Evolutionary conservation across 1,140 invertebrate genomes (phyloP).

Genomic region (Ridgeia piscesae): DNA sequence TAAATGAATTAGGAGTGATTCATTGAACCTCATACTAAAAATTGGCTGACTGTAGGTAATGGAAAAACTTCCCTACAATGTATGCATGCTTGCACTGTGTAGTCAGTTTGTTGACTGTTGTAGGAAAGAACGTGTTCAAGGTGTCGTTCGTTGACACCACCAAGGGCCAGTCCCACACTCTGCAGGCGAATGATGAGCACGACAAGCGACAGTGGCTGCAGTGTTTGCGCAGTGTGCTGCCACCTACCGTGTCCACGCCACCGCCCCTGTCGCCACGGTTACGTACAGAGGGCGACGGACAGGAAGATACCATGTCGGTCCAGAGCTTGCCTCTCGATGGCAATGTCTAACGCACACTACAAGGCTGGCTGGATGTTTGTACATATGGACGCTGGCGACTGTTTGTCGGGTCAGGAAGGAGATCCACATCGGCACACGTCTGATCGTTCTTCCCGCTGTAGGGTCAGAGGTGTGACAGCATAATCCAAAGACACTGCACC

Average conservation of each 20-base stretch:
- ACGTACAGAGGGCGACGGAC: background rate
- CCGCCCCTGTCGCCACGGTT: background rate
- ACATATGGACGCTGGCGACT: background rate
- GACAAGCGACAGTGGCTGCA: slow-evolving; percentile 63
- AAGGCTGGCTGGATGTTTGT: background rate
- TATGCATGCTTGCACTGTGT: background rate
- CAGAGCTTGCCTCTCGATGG: background rate
- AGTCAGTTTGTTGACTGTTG: slow-evolving; percentile 20
- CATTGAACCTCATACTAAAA: no score
- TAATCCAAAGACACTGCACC: background rate
- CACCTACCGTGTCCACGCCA: background rate
- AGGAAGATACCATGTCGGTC: background rate
- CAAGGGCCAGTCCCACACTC: slow-evolving; percentile 56
- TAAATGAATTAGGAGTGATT: no score
- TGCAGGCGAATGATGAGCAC: slow-evolving; percentile 62
- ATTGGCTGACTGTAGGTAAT: background rate
- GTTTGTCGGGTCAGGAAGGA: background rate
- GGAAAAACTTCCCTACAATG: background rate
- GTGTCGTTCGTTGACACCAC: slow-evolving; percentile 53
- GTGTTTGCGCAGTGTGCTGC: slow-evolving; percentile 25
- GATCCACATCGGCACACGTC: background rate
- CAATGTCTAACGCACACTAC: background rate
- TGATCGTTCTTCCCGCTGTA: background rate
- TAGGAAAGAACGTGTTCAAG: slow-evolving; percentile 53
- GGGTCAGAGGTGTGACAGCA: background rate